Base-by-base conservation (phyloP, 2,113 vertebrate genomes). In the Cinclus cinclus region DNA sequence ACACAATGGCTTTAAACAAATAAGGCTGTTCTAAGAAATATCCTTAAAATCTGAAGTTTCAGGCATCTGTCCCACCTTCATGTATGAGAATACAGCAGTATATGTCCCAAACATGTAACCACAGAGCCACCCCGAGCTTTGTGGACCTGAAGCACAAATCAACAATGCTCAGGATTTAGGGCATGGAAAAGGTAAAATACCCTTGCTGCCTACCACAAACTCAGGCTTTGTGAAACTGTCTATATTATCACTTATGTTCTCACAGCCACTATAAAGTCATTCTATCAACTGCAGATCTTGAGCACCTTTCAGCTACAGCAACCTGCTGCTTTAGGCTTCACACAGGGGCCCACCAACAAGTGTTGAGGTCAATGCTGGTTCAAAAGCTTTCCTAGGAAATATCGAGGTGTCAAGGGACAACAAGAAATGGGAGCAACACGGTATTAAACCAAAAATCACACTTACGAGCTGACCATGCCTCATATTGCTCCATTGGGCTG, bases 121-220 rank as follows among this genome's bases (percentile, higher is more conserved):
- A 58, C 13, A 47, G 83, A 89, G 35, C 8, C 30, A 46, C 23
- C 8, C 28, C 8, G 0, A 78, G 25, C 5, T 71, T 92, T 22
- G 44, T 25, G 15, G 31, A 9, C 25, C 16, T 49, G 22, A 84
- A 56, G 25, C 22, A 76, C 17, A 41, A 47, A 74, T 7, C 6
- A 68, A 25, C 12, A 89, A 75, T 79, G 15, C n/a, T 58, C 31
- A 85, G 23, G n/a, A 71, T 10, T 33, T 25, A 44, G 4, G 27
- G 9, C 15, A 58, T 4, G 8, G 50, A 77, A 19, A 67, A 85
- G 6, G 14, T 44, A 59, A 74, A 39, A 58, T 25, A 58, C 6
- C 8, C n/a, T 56, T 47, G 25, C 0, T 0, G 27, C 20, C 37
- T 53, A 35, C 14, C 18, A 67, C 21, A 41, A 25, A 25, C 15